Evolutionary conservation across 1,140 invertebrate species (phyloP), one percentile per base, ranked within the genome.

Genomic region (Penaeus indicus): DNA sequence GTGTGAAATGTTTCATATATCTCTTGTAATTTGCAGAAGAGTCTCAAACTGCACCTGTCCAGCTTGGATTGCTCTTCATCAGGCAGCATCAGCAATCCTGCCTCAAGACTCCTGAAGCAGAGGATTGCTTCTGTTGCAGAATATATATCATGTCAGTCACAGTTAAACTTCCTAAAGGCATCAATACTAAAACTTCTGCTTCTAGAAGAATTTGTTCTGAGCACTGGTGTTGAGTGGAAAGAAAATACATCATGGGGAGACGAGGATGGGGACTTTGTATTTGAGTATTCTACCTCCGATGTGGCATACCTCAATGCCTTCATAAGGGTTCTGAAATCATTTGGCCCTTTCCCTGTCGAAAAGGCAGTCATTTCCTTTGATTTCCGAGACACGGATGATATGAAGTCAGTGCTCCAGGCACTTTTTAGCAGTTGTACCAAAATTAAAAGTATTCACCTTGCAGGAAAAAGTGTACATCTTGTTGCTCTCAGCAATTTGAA

Each of bases 61-160:
- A 88, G 54, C 82, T 63, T 88, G 21, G 82, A 88, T 25, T 88
- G 87, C 60, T 77, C 80, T 63, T 32, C 64, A 25, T 88, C 81
- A 18, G 72, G 75, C 32, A 84, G 82, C 60, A 88, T 88, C 64
- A 88, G 87, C 79, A 88, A 84, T 42, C 87, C 87, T 64, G 81
- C 82, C 1, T 88, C 87, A 21, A 62, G 87, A n/a, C 80, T 88
- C 61, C 38, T 88, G 42, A 88, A 88, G 32, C 81, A 79, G 27
- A 72, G 87, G 21, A 88, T 88, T 84, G 87, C 87, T 1, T 84
- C 81, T 27, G 87, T 88, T 10, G 87, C 87, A 19, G 87, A 88
- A 42, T 88, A 84, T 78, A 84, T 83, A 83, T 88, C 87, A 84
- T 88, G 87, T 78, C 87, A 88, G 47, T 88, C 87, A 27, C 87